Conservation (phyloP, 2,888 invertebrate species). For the Omphaloscelis lunosa region DNA sequence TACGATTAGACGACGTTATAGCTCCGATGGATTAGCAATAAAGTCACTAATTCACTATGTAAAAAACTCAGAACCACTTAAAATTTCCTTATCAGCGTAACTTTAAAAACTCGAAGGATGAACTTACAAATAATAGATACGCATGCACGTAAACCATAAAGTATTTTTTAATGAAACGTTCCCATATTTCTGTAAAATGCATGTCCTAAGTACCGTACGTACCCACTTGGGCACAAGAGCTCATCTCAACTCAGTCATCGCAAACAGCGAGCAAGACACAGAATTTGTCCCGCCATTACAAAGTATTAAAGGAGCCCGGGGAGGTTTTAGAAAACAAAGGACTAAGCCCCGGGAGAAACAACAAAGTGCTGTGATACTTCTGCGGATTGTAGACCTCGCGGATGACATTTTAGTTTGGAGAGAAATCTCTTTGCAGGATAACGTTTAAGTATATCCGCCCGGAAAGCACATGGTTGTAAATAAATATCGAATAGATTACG, state of each 20-base stretch:
- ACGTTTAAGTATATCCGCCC: conserved; percentile 68
- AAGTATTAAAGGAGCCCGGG: conserved; percentile 85
- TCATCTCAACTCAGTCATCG: conserved; percentile 72
- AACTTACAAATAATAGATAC: not conserved
- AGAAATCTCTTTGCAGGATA: conserved; percentile 77
- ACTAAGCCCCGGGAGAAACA: conserved; percentile 82
- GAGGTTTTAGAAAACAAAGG: conserved; percentile 86
- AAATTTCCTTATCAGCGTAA: not conserved
- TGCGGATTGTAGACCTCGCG: conserved; percentile 79
- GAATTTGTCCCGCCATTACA: conserved; percentile 84
- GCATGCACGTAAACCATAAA: conserved; percentile 1
- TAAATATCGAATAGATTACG: conserved; percentile 34
- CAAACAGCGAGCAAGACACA: conserved; percentile 76
- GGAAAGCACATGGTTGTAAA: conserved; percentile 39
- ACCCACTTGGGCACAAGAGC: conserved; percentile 59
- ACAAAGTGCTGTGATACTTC: conserved; percentile 86
- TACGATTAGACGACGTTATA: not conserved
- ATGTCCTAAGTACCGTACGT: conserved; percentile 54
- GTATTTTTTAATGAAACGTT: conserved; percentile 33
- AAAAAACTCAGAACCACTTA: not conserved
- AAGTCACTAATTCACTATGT: not conserved
- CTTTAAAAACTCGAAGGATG: not conserved
- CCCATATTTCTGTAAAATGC: conserved; percentile 55
- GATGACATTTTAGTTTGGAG: conserved; percentile 83
- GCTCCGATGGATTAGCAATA: not conserved